Evolutionary conservation across 2,797 vertebrate genomes (phyloP).

Genomic region (Parauchenoglanis ngamensis): DNA sequence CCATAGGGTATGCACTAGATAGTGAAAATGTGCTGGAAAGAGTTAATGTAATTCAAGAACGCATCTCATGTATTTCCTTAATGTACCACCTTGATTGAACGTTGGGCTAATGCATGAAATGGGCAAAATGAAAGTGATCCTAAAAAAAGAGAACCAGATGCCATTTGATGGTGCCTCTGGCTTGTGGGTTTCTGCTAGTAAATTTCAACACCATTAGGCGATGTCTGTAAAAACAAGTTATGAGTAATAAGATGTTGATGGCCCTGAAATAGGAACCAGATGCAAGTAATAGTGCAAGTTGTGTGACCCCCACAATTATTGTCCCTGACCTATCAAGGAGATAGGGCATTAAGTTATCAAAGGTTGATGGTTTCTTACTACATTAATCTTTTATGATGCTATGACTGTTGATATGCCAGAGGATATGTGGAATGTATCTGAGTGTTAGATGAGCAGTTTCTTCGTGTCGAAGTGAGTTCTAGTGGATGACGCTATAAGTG

Average conservation of each 20-base stretch:
- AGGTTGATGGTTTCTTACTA: constrained; percentile 4
- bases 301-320: constrained; percentile 13
- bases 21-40: neutral
- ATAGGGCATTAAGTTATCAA: neutral
- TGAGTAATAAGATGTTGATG: neutral
- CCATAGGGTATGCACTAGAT: constrained; percentile 45
- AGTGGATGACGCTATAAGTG: too few species aligned
- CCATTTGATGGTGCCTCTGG: too few species aligned
- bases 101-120: neutral
- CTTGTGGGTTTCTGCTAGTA: too few species aligned
- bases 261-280: constrained; percentile 56
- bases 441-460: too few species aligned
- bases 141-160: constrained; percentile 25
- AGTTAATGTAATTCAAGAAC: too few species aligned
- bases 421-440: too few species aligned
- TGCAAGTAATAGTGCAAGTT: constrained; percentile 59
- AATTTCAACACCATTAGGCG: too few species aligned
- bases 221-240: too few species aligned
- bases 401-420: too few species aligned
- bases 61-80: too few species aligned
- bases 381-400: too few species aligned
- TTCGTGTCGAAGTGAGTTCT: too few species aligned
- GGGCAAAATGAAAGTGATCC: constrained; percentile 33
- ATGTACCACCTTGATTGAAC: constrained; percentile 15
- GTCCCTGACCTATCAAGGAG: neutral